phyloP scores from a whole-genome alignment of 1,140 invertebrate genomes.

The Drosophila carrolli region DNA sequence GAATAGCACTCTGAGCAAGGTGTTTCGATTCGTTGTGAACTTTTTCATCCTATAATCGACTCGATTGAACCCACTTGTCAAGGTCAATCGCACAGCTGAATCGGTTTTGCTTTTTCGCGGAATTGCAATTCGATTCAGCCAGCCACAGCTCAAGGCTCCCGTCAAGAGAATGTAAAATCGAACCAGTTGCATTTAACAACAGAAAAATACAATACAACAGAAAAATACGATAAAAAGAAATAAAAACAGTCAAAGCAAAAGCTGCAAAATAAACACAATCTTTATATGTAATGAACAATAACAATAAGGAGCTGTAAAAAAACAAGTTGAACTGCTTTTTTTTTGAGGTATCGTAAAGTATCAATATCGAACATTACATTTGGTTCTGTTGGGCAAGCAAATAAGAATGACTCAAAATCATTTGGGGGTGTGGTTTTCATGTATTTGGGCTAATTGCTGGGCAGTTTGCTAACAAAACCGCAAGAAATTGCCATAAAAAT shows the following conservation, averaged over 20 bases:
- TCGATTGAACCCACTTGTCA: constrained; percentile 20
- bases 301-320: constrained; percentile 49
- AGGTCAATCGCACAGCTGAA: constrained; percentile 47
- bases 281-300: constrained; percentile 65
- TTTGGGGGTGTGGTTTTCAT: constrained; percentile 33
- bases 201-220: constrained; percentile 27
- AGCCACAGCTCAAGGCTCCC: constrained; percentile 57
- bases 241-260: constrained; percentile 25
- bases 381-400: constrained; percentile 21
- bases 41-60: constrained; percentile 65
- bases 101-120: constrained; percentile 48
- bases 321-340: constrained; percentile 71
- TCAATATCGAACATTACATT: constrained; percentile 29
- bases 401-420: constrained; percentile 39
- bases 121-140: constrained; percentile 66
- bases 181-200: constrained; percentile 54
- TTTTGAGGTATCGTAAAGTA: constrained; percentile 12
- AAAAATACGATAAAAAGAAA: constrained; percentile 37
- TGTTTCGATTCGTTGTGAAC: constrained; percentile 69
- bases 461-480: constrained; percentile 2
- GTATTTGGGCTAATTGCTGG: constrained; percentile 45
- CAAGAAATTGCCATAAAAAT: constrained; percentile 14
- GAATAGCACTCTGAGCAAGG: constrained; percentile 67
- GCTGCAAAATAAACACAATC: constrained; percentile 46
- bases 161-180: constrained; percentile 73